Base-by-base conservation (phyloP, 2,888 invertebrate species). In the Spisula subtruncata region DNA sequence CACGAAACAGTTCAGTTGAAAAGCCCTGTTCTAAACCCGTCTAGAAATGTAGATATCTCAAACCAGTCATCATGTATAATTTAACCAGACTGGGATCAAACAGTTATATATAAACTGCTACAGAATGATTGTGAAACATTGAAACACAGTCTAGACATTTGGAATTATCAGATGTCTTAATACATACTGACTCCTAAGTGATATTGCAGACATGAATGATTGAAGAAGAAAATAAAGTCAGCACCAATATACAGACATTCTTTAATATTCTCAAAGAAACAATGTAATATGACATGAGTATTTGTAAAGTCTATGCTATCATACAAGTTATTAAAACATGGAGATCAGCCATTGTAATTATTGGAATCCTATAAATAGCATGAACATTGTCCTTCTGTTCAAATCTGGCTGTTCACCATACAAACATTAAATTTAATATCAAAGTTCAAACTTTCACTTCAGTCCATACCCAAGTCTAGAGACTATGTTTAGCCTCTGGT, bases 171-270 rank as follows among this genome's bases (percentile, higher is more conserved):
- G n/a, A 66, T 25, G 60, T 66, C 25, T 66, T 66, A 25, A 66
- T 66, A 25, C 5, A n/a, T 25, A 5, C 25, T 25, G 10, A n/a
- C n/a, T n/a, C 20, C 60, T 25, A 66, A 66, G 25, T 10, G 60
- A 66, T 66, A 25, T 66, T 66, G 60, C 60, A 66, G 60, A 66
- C 60, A 66, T 66, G 8, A 66, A 66, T 66, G 60, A 66, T n/a
- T n/a, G 12, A 66, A 66, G n/a, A 66, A 66, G 8, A n/a, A 66
- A n/a, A 66, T 66, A 66, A 10, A 66, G n/a, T 25, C 60, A n/a
- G 0, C n/a, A 66, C 60, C 1, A 25, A 25, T 66, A 66, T 66
- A 66, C 51, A 51, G 51, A 51, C 12, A 25, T 25, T 25, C 8
- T 66, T 10, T 25, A 16, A 51, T 41, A 56, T 54, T n/a, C 25